These are phyloP conservation scores for Fragum sueziense DNA, from an alignment of 2,888 invertebrate species.

Conservation along the genomic window DNA sequence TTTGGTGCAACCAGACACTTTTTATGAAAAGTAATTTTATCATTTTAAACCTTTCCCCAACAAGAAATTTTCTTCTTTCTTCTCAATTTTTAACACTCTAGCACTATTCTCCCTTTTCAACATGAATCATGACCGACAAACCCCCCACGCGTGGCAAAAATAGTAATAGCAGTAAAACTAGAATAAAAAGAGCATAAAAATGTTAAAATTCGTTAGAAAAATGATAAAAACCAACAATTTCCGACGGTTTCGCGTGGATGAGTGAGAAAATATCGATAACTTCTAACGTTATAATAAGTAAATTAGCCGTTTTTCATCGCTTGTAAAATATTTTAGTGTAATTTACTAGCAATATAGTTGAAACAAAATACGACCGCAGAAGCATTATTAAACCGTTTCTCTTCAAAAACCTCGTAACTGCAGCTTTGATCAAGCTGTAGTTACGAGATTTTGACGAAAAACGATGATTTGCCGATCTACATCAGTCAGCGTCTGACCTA, in stretches of 20 bases:
- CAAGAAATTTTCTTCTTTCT: too few relatives aligned
- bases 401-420: too few relatives aligned
- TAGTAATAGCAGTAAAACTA: neutral
- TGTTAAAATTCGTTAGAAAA: neutral
- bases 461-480: neutral
- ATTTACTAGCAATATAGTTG: neutral
- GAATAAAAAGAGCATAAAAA: neutral
- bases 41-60: too few relatives aligned
- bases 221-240: neutral
- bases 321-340: neutral
- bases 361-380: neutral
- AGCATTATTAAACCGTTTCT: neutral
- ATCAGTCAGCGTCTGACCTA: neutral
- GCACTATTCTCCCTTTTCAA: too few relatives aligned
- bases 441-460: neutral
- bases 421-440: too few relatives aligned
- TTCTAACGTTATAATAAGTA: slow-evolving; percentile 8
- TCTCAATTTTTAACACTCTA: too few relatives aligned
- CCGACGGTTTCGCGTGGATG: neutral
- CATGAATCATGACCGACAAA: neutral
- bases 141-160: slow-evolving; percentile 7
- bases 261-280: neutral
- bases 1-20: neutral
- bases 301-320: neutral
- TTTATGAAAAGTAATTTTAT: too few relatives aligned